Conservation (phyloP, 2,888 invertebrate genomes). For the Phyllotreta striolata region DNA sequence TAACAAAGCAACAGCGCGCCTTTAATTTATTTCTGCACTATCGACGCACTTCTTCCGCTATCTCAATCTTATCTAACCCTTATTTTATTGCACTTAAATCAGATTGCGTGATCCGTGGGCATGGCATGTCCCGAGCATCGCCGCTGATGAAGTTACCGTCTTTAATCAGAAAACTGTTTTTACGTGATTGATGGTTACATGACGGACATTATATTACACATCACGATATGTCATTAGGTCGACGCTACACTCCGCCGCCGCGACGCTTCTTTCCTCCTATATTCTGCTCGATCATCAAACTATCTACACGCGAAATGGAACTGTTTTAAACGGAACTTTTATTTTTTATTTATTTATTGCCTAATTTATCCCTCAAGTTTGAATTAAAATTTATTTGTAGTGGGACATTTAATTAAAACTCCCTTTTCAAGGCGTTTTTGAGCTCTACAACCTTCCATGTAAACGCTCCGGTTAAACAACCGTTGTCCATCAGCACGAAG, state of each 20-base stretch:
- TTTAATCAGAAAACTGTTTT: conserved; percentile 41
- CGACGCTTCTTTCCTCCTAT: neutral
- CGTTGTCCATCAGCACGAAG: too few relatives aligned
- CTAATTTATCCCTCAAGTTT: too few relatives aligned
- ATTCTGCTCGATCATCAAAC: neutral
- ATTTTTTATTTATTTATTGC: too few relatives aligned
- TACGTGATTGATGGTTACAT: conserved; percentile 40
- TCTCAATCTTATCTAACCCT: conserved; percentile 12
- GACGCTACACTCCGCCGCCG: conserved; percentile 16
- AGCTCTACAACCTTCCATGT: too few relatives aligned
- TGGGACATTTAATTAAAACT: too few relatives aligned
- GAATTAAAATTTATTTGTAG: too few relatives aligned
- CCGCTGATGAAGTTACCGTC: conserved; percentile 39
- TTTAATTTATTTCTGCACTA: too few relatives aligned
- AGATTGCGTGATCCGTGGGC: conserved; percentile 34
- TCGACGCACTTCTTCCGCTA: neutral
- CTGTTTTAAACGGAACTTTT: conserved; percentile 8
- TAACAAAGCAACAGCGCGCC: too few relatives aligned
- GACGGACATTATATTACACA: conserved; percentile 36
- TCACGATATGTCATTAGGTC: conserved; percentile 35
- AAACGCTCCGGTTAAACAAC: too few relatives aligned
- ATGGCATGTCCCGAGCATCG: conserved; percentile 35
- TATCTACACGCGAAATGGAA: conserved; percentile 5
- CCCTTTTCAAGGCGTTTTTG: too few relatives aligned
- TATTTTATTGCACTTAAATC: conserved; percentile 19